Percentiles rank a stretch among this genome's conserved stretches.
phyloP scores from a whole-genome alignment of 2,113 vertebrate species.

The Oncorhynchus gorbuscha region DNA sequence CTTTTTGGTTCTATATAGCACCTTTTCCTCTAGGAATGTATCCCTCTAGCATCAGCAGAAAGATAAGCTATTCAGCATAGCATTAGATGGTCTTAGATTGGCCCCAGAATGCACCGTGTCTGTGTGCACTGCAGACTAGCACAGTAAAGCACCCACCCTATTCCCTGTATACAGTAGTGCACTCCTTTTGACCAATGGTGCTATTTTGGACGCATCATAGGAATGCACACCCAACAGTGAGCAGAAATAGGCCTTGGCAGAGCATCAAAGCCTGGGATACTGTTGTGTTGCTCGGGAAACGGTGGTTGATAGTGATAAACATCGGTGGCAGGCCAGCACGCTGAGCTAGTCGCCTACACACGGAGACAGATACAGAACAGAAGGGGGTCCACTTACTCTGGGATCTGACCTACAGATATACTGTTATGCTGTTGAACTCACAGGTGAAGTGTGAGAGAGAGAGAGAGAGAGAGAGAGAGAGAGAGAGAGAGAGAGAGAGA shows the following conservation, averaged over 20 bases:
- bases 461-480: too few relatives aligned
- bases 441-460: constrained; percentile 27
- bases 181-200: too few relatives aligned
- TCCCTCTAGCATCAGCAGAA: constrained; percentile 34
- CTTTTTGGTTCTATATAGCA: too few relatives aligned
- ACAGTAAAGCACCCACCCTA: too few relatives aligned
- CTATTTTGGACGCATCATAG: constrained; percentile 29
- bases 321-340: constrained; percentile 48
- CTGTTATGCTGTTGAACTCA: constrained; percentile 3
- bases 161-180: too few relatives aligned
- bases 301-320: constrained; percentile 56
- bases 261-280: constrained; percentile 60
- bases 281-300: constrained; percentile 54
- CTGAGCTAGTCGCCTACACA: constrained; percentile 31
- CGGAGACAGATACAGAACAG: constrained; percentile 24
- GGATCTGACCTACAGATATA: constrained; percentile 38
- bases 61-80: background rate
- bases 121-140: background rate
- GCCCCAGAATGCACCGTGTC: constrained; percentile 7
- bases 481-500: background rate
- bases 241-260: constrained; percentile 51
- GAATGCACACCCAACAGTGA: constrained; percentile 54
- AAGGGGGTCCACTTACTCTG: constrained; percentile 7
- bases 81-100: constrained; percentile 15
- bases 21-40: background rate